Conservation (phyloP, 2,888 invertebrate species). For the Globia sparganii region DNA sequence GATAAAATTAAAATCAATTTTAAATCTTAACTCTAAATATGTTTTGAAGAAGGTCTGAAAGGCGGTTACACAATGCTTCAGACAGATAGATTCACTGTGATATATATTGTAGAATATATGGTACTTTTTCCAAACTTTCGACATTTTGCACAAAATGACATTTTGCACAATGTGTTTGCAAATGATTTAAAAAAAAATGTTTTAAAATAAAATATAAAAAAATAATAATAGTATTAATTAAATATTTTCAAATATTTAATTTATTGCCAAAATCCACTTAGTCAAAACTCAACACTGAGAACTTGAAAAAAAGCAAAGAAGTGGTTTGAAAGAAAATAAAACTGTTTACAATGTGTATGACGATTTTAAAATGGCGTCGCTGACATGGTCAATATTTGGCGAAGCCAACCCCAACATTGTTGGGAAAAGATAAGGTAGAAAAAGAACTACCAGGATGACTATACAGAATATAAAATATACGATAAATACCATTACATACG, state of each 20-base stretch:
- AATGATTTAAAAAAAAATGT: too few species aligned
- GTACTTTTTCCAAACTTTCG: not conserved
- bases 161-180: not conserved
- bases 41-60: not conserved
- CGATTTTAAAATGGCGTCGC: slow-evolving; percentile 78
- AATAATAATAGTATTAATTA: too few species aligned
- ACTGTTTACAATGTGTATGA: slow-evolving; percentile 78
- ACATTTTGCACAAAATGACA: not conserved
- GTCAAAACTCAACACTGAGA: not conserved
- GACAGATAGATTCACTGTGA: not conserved
- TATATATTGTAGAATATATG: not conserved
- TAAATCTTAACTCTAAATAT: not conserved
- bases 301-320: not conserved
- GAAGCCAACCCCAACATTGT: not conserved
- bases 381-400: slow-evolving; percentile 82
- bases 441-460: not conserved
- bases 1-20: not conserved
- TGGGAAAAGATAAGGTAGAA: not conserved
- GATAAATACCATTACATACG: not conserved
- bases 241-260: too few species aligned
- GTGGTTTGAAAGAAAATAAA: not conserved
- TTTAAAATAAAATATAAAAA: too few species aligned
- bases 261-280: not conserved
- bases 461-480: not conserved
- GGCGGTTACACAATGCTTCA: not conserved